Percentiles rank a stretch among this genome's conserved stretches.
These are phyloP conservation scores for Molossus alvarezi DNA, from an alignment of 2,797 vertebrate species.

Conservation along the genomic window DNA sequence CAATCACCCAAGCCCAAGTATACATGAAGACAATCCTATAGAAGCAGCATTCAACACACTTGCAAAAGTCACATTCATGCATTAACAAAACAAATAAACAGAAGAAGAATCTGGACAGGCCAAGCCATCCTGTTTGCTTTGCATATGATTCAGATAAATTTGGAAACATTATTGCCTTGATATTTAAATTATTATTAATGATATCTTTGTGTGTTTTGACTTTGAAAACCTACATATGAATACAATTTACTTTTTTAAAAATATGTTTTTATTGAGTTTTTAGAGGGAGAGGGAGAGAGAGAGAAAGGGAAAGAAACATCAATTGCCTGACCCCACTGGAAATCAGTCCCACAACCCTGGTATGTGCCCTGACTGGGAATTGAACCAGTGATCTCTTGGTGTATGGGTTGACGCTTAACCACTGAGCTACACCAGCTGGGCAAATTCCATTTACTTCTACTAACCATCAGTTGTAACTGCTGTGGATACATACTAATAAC, in stretches of 20 bases:
- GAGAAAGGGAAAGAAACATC: too few species aligned
- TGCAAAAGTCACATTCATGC: not conserved
- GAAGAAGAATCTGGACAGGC: not conserved
- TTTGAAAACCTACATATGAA: not conserved
- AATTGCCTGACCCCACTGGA: too few species aligned
- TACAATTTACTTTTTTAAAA: not conserved
- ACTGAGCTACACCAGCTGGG: too few species aligned
- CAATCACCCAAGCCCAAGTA: not conserved
- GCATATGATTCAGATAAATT: not conserved
- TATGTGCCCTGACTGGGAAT: too few species aligned
- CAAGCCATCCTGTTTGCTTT: not conserved
- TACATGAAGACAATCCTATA: not conserved
- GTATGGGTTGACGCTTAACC: too few species aligned
- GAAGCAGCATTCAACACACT: not conserved
- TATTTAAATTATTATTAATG: conserved; percentile 37
- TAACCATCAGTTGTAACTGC: not conserved
- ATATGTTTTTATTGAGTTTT: too few species aligned
- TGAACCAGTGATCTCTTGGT: too few species aligned
- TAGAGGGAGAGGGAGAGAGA: too few species aligned
- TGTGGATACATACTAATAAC: not conserved
- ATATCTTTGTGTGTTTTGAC: not conserved
- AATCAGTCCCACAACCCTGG: too few species aligned
- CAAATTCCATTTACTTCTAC: not conserved
- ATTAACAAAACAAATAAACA: not conserved
- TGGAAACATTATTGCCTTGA: not conserved